These are phyloP conservation scores for Rhea pennata DNA, from an alignment of 2,113 vertebrate species.

Conservation along the genomic window DNA sequence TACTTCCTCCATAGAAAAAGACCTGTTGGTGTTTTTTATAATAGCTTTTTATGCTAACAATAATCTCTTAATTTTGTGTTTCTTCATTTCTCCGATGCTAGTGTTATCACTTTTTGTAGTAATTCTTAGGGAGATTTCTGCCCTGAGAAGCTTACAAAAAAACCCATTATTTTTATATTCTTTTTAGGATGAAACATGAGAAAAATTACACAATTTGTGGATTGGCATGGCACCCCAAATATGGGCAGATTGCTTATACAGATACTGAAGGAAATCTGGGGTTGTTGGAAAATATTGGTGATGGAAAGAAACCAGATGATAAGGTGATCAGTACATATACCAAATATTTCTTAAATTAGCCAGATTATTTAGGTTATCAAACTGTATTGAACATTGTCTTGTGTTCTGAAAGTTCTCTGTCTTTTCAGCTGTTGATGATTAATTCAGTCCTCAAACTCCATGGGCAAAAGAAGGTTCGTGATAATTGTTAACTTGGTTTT, in stretches of 20 bases:
- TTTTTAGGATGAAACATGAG: constrained; percentile 90
- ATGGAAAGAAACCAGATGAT: constrained; percentile 61
- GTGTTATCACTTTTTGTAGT: background rate
- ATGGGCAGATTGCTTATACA: constrained; percentile 86
- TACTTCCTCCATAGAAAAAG: background rate
- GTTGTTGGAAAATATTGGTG: constrained; percentile 83
- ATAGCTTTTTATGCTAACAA: background rate
- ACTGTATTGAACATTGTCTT: rapidly evolving
- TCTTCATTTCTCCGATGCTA: background rate
- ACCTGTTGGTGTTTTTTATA: background rate
- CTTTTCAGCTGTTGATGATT: background rate
- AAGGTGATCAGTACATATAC: constrained; percentile 60
- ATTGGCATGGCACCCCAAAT: constrained; percentile 90
- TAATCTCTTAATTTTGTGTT: background rate
- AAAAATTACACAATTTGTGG: constrained; percentile 90
- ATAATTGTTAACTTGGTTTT: background rate
- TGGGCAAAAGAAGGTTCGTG: background rate
- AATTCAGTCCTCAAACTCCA: background rate
- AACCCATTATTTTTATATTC: background rate
- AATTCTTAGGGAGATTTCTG: background rate
- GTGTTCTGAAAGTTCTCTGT: background rate
- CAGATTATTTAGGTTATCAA: background rate
- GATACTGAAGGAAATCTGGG: constrained; percentile 93
- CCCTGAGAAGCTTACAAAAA: background rate
- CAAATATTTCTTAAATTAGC: background rate